Evolutionary conservation across 2,113 vertebrate species (phyloP).

Genomic region (Oryzias javanicus): DNA sequence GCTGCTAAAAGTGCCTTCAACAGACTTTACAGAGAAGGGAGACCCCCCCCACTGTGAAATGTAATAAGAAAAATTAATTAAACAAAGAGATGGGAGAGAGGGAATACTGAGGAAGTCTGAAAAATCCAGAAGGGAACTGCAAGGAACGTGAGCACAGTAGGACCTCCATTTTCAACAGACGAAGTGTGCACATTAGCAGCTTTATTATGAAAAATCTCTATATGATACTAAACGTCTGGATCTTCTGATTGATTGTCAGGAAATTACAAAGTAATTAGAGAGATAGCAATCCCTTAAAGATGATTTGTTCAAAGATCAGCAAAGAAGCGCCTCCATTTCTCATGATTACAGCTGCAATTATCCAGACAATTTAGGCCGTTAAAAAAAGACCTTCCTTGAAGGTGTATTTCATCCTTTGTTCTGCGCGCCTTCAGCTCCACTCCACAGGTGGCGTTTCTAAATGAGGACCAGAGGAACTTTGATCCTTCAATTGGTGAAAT

Average conservation of each 20-base stretch:
- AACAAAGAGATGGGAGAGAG: slow-evolving; percentile 13
- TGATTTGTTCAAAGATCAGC: slow-evolving; percentile 17
- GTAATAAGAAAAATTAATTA: slow-evolving; percentile 40
- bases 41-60: slow-evolving; percentile 16
- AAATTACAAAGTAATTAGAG: slow-evolving; percentile 4
- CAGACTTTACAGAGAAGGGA: slow-evolving; percentile 20
- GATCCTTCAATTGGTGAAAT: slow-evolving; percentile 8
- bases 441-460: slow-evolving; percentile 11
- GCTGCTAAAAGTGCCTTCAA: slow-evolving; percentile 27
- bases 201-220: background rate
- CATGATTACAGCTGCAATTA: slow-evolving; percentile 9
- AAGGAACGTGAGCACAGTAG: background rate
- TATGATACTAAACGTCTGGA: background rate
- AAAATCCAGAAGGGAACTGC: slow-evolving; percentile 17
- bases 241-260: background rate
- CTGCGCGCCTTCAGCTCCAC: background rate
- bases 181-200: background rate
- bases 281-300: background rate
- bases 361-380: slow-evolving; percentile 4
- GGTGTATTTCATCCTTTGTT: slow-evolving; percentile 9
- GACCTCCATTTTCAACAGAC: slow-evolving; percentile 8
- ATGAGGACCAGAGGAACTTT: slow-evolving; percentile 1
- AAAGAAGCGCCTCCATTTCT: background rate
- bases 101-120: background rate
- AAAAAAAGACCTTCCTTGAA: background rate